Conservation (phyloP, 2,113 vertebrate species). For the Lepisosteus oculatus region DNA sequence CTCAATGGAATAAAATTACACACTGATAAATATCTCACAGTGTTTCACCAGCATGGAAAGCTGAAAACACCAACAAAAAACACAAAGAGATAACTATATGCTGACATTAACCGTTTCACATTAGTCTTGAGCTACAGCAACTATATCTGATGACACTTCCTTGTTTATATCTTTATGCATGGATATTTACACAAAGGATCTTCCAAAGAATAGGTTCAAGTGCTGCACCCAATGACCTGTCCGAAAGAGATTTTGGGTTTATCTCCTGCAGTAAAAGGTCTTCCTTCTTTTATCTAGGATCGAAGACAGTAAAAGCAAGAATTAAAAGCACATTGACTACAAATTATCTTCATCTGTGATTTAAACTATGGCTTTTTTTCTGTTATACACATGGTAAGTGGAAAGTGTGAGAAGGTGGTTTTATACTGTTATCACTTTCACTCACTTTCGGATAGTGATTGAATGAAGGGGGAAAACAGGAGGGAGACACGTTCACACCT, state of each 20-base stretch:
- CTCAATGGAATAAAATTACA: neutral
- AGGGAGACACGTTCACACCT: too few relatives aligned
- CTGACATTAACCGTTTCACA: conserved; percentile 2
- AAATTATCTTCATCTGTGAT: neutral
- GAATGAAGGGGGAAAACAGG: too few relatives aligned
- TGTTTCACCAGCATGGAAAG: conserved; percentile 8
- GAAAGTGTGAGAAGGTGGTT: too few relatives aligned
- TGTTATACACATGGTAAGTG: neutral
- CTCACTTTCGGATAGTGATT: too few relatives aligned
- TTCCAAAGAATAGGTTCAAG: neutral
- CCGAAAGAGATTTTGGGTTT: neutral
- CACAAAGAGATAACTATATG: conserved; percentile 1
- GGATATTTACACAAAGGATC: neutral
- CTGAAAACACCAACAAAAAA: neutral
- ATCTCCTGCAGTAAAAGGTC: neutral
- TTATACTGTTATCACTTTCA: too few relatives aligned
- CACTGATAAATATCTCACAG: conserved; percentile 1
- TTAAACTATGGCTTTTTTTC: neutral
- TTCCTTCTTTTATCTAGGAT: too few relatives aligned
- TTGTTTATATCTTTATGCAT: neutral
- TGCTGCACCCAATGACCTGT: neutral
- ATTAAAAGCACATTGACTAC: neutral
- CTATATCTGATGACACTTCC: conserved; percentile 1
- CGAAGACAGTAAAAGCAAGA: neutral
- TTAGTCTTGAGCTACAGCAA: neutral